These are phyloP conservation scores for Anastrepha ludens DNA, from an alignment of 1,140 invertebrate species.

Conservation along the genomic window DNA sequence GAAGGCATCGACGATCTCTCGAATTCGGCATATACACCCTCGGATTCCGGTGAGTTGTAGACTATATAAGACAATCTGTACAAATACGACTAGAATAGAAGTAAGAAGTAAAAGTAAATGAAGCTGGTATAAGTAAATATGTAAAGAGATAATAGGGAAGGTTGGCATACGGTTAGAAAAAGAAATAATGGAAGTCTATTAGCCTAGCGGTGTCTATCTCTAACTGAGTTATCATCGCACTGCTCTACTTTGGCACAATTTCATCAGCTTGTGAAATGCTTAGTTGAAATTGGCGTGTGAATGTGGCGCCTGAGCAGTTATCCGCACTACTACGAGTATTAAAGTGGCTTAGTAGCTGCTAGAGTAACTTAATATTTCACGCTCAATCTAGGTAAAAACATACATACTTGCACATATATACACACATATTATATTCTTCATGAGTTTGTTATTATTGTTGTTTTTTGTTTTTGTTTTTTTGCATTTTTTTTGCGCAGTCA, in stretches of 20 bases:
- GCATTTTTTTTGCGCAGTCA: constrained; percentile 12
- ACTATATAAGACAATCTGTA: too few species aligned
- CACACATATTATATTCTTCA: not conserved
- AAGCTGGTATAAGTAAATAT: too few species aligned
- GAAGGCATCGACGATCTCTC: constrained; percentile 75
- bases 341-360: not conserved
- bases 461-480: constrained; percentile 43
- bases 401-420: not conserved
- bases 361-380: constrained; percentile 21
- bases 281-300: not conserved
- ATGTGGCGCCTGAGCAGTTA: not conserved
- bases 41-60: constrained; percentile 91
- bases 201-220: too few species aligned
- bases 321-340: not conserved
- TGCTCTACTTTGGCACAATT: not conserved
- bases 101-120: constrained; percentile 73
- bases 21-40: constrained; percentile 86
- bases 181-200: too few species aligned
- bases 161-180: too few species aligned
- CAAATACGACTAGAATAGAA: too few species aligned
- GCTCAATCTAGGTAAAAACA: not conserved
- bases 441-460: not conserved
- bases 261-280: constrained; percentile 19
- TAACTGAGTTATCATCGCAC: not conserved
- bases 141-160: too few species aligned